These are phyloP conservation scores for Neodiprion lecontei DNA, from an alignment of 1,140 invertebrate species.

Conservation along the genomic window DNA sequence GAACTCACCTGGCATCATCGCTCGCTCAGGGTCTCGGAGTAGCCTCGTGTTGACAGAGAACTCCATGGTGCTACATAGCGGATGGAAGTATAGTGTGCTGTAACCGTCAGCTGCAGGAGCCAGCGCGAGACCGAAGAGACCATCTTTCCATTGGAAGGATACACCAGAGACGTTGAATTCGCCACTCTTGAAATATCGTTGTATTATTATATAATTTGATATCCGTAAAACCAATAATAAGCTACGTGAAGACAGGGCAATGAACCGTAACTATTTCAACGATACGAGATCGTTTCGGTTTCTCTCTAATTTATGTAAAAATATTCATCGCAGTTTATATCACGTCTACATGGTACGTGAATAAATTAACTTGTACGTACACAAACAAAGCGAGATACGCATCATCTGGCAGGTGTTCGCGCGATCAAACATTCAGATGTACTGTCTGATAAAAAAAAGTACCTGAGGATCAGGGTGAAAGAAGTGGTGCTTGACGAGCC, in stretches of 20 bases:
- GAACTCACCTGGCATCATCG: conserved; percentile 49
- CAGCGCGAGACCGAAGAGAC: conserved; percentile 74
- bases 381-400: too few relatives aligned
- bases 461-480: conserved; percentile 73
- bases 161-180: conserved; percentile 76
- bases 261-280: neutral
- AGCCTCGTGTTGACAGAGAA: conserved; percentile 74
- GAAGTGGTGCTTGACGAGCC: conserved; percentile 74
- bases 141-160: conserved; percentile 79
- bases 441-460: conserved; percentile 8
- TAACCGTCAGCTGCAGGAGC: conserved; percentile 69
- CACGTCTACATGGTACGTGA: too few relatives aligned
- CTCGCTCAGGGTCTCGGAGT: conserved; percentile 65
- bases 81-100: conserved; percentile 79
- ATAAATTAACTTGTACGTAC: too few relatives aligned
- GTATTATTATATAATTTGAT: neutral
- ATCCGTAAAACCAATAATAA: conserved; percentile 3
- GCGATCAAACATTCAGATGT: conserved; percentile 17
- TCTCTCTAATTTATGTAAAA: too few relatives aligned
- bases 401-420: too few relatives aligned
- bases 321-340: too few relatives aligned
- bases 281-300: too few relatives aligned
- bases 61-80: conserved; percentile 75
- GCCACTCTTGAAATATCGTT: conserved; percentile 56
- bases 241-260: conserved; percentile 11